Conservation (phyloP, 2,797 vertebrate species). For the Poeciliopsis gracilis region DNA sequence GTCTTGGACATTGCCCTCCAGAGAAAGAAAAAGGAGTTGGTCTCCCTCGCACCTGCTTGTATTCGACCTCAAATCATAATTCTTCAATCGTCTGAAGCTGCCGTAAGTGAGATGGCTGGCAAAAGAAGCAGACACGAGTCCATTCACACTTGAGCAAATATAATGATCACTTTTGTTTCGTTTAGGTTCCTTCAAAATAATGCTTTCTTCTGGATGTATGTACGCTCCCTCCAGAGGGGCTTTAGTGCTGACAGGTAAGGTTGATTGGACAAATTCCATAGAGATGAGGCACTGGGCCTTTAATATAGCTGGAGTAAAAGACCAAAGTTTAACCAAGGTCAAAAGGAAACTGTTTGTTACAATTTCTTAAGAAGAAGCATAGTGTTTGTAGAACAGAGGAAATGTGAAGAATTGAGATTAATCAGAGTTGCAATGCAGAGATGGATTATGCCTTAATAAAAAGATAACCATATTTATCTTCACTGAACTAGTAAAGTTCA, state of each 20-base stretch:
- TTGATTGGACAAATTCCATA: constrained; percentile 58
- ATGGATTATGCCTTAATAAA: constrained; percentile 36
- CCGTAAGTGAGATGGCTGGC: constrained; percentile 23
- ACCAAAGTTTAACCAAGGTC: constrained; percentile 60
- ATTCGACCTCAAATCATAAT: constrained; percentile 47
- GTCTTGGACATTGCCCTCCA: constrained; percentile 32
- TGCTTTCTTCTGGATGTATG: constrained; percentile 32
- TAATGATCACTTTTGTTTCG: constrained; percentile 54
- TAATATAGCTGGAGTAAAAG: constrained; percentile 22
- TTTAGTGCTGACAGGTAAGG: constrained; percentile 60
- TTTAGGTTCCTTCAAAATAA: constrained; percentile 31
- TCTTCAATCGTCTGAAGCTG: constrained; percentile 14
- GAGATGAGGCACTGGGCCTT: constrained; percentile 55
- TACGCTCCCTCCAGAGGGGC: constrained; percentile 41
- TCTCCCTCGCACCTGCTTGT: constrained; percentile 39
- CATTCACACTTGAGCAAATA: constrained; percentile 50
- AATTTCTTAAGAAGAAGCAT: constrained; percentile 35
- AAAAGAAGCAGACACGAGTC: constrained; percentile 35
- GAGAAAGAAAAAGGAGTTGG: constrained; percentile 55
- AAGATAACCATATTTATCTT: constrained; percentile 23
- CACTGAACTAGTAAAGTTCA: too few relatives aligned
- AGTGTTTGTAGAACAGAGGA: constrained; percentile 23
- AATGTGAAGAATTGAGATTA: constrained; percentile 46
- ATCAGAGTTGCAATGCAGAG: constrained; percentile 18
- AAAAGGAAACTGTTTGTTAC: constrained; percentile 49